Evolutionary conservation across 2,888 invertebrate species (phyloP).

Genomic region (Drosophila meridionalis): DNA sequence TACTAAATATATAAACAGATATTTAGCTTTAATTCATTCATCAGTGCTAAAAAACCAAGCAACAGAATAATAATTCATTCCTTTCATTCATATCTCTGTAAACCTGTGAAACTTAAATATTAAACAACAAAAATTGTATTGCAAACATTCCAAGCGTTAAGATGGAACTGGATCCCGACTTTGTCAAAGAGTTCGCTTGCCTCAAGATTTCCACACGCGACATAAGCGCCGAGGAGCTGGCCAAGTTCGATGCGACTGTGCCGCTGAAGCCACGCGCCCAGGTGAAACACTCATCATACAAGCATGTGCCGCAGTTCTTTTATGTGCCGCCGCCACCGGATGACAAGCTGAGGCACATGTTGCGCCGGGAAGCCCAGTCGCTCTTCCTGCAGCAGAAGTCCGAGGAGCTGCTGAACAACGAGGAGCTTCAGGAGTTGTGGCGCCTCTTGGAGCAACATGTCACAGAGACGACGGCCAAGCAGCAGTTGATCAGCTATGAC

Average conservation of each 20-base stretch:
- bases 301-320: slow-evolving; percentile 91
- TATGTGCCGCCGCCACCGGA: slow-evolving; percentile 91
- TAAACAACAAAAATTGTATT: background rate
- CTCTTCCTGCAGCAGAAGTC: slow-evolving; percentile 94
- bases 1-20: background rate
- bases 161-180: slow-evolving; percentile 82
- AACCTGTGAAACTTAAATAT: background rate
- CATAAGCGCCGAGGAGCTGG: slow-evolving; percentile 62
- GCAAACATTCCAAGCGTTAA: background rate
- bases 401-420: slow-evolving; percentile 93
- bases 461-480: slow-evolving; percentile 90
- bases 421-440: slow-evolving; percentile 94
- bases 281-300: slow-evolving; percentile 82
- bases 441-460: slow-evolving; percentile 91
- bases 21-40: background rate
- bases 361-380: slow-evolving; percentile 95
- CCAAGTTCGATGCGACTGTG: slow-evolving; percentile 46
- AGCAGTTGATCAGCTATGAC: slow-evolving; percentile 93
- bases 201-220: slow-evolving; percentile 56
- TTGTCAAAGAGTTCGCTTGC: slow-evolving; percentile 73
- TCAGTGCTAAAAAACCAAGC: background rate
- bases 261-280: slow-evolving; percentile 36
- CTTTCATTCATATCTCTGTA: background rate
- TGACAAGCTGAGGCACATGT: slow-evolving; percentile 91
- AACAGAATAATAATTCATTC: background rate